Base-by-base conservation (phyloP, 2,888 invertebrate species). In the Lasioglossum malachurum region DNA sequence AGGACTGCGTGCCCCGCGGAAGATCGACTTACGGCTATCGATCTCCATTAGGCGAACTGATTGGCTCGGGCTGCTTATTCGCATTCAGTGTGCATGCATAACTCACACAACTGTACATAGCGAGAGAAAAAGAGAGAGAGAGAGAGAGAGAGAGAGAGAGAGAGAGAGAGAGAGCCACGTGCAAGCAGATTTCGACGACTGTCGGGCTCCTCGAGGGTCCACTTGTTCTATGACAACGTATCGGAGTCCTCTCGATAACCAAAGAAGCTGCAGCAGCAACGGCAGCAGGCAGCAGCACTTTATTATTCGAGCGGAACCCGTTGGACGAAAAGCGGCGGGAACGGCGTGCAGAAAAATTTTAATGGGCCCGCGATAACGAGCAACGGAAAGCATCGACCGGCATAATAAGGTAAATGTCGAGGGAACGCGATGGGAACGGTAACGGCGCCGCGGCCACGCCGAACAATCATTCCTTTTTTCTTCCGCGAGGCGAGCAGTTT, bases 11-110 rank as follows among this genome's bases (percentile, higher is more conserved):
- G 87, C 88, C 84, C 86, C 86, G 87, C 27, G 79, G 89, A 90
- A 87, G 90, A 93, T 92, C 91, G 90, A 88, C 91, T 92, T 91
- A 88, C 87, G 91, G 92, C 92, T 92, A 94, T 94, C 93, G 94
- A 94, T 94, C 94, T 94, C 93, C 92, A 94, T 93, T 94, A 93
- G 91, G 87, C 87, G 86, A 90, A 89, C 89, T 92, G 93, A 93
- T 94, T 93, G 93, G 93, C 89, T 92, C 90, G 89, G 89, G 90
- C 89, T 90, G 87, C 88, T 88, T 90, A 90, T 89, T 87, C 88
- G 53, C 88, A 78, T 73, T 78, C 19, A 76, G 78, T 75, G 77
- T 75, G 81, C 76, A 53, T 73, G 74, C 80, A 38, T 1, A 38
- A 35, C 19, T 23, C 31, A 10, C 35, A 35, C 31, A 19, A 27